Percentiles rank a stretch among this genome's conserved stretches.
Conservation (phyloP, 1,140 invertebrate genomes). For the Pectinophora gossypiella region DNA sequence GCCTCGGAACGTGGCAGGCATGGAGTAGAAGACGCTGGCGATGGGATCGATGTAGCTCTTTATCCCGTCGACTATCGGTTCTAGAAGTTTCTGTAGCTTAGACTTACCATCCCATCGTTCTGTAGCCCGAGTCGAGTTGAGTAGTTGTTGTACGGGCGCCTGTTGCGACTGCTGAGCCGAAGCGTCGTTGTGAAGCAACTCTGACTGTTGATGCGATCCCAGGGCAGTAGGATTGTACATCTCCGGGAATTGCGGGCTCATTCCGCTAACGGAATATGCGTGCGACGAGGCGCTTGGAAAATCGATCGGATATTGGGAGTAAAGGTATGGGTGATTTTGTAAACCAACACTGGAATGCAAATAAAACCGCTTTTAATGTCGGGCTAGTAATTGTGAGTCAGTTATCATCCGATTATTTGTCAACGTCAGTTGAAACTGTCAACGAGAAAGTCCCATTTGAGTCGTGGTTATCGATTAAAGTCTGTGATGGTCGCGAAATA, state of each 20-base stretch:
- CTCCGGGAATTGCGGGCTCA: slow-evolving; percentile 64
- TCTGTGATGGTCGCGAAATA: too few species aligned
- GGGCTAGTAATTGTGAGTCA: too few species aligned
- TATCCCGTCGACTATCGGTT: slow-evolving; percentile 55
- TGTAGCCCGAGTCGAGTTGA: slow-evolving; percentile 62
- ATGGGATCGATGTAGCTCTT: slow-evolving; percentile 56
- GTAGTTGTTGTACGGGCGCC: slow-evolving; percentile 49
- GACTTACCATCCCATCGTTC: slow-evolving; percentile 75
- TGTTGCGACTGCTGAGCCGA: slow-evolving; percentile 72
- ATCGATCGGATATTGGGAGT: slow-evolving; percentile 73
- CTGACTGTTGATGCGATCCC: slow-evolving; percentile 48
- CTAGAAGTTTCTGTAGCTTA: slow-evolving; percentile 56
- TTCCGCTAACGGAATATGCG: slow-evolving; percentile 66
- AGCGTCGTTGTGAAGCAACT: slow-evolving; percentile 58
- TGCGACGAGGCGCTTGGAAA: slow-evolving; percentile 70
- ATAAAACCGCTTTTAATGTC: slow-evolving; percentile 29
- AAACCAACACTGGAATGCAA: slow-evolving; percentile 66
- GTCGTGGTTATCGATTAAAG: too few species aligned
- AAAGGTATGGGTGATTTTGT: slow-evolving; percentile 69
- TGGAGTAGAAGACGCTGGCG: slow-evolving; percentile 54
- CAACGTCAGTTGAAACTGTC: too few species aligned
- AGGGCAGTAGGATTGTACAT: slow-evolving; percentile 60
- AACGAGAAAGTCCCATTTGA: too few species aligned
- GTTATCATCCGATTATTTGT: too few species aligned
- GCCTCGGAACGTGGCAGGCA: slow-evolving; percentile 59